Evolutionary conservation across 2,888 invertebrate species (phyloP), one percentile per base, ranked within the genome.

Genomic region (Orthonevra nobilis): DNA sequence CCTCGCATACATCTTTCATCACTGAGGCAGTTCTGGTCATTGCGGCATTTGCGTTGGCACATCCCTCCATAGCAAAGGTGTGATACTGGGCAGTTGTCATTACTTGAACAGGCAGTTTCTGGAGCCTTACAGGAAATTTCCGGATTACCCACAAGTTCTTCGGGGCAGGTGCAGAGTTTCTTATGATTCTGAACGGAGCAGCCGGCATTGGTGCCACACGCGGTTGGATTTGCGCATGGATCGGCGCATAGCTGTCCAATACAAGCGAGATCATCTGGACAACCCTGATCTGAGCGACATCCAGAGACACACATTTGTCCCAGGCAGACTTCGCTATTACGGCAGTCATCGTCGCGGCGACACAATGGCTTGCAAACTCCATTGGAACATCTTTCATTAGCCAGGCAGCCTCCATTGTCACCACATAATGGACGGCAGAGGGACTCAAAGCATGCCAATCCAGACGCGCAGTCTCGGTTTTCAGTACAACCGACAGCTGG

Each of bases 1-100:
- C 95, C 96, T 61, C 92, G 91, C 81, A 96, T 92, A 87, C 97
- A 97, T 83, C 95, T 92, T 88, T 97, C 96, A 85, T 96, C 95
- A 10, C 94, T 92, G 81, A 96, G 89, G 85, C 97, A 97, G 83
- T 94, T 93, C 40, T 91, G 91, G 86, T 97, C 95, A 82, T 95
- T 93, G 88, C 93, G 92, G 85, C 96, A 97, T 38, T 92, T 92
- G 23, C 93, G 91, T 86, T 95, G 93, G 84, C 96, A 97, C 42
- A 92, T 91, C 81, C 93, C 93, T 20, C 93, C 95, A 84, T 94
- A 93, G 85, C 97, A 97, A 52, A 91, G 91, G 83, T 94, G 93
- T 64, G 92, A 92, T 5, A 91, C 89, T 0, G 90, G 90, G 85
- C 97, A 97, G 69, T 94, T 93, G 54, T 91, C 90, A 79, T 93